Evolutionary conservation across 2,113 vertebrate genomes (phyloP), one percentile per base, ranked within the genome.

Genomic region (Platanista minor): DNA sequence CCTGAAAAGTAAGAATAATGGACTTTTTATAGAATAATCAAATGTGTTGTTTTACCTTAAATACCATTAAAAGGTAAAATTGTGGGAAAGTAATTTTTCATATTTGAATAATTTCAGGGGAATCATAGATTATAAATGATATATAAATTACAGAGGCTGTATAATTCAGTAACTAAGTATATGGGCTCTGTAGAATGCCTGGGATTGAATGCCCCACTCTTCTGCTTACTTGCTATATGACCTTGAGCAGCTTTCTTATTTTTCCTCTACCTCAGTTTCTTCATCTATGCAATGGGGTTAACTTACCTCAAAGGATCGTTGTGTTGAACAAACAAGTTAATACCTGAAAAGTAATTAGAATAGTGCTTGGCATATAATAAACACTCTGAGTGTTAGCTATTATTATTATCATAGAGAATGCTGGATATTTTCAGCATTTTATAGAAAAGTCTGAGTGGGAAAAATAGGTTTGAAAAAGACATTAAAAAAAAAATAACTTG

Each of bases 1-100:
- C 29, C 74, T 95, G 52, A 41, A 90, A 95, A 89, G 41, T 64
- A 83, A 96, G 36, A 78, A 23, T 57, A 82, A 91, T 31, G n/a
- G 11, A 90, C 67, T 29, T 88, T 71, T 95, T 81, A 43, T 69
- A 78, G 29, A 49, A 81, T 13, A 46, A 52, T 80, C 36, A 85
- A 61, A 67, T 7, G 7, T 41, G 10, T 82, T 88, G 52, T 92
- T 7, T 13, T 61, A 46, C 20, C 41, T 74, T 88, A 88, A 64
- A 41, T 25, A 25, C 36, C 43, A 67, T 21, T 62, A 75, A 96
- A 18, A 23, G 27, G 54, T 54, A 77, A 57, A 85, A 75, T 54
- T 78, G 82, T 43, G 43, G 88, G 23, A 87, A 80, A 23, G 1
- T 82, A 43, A 33, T 72, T 80, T 90, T 84, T 8, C 83, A 54